phyloP scores from a whole-genome alignment of 2,797 vertebrate species.

The Periophthalmus magnuspinnatus region DNA sequence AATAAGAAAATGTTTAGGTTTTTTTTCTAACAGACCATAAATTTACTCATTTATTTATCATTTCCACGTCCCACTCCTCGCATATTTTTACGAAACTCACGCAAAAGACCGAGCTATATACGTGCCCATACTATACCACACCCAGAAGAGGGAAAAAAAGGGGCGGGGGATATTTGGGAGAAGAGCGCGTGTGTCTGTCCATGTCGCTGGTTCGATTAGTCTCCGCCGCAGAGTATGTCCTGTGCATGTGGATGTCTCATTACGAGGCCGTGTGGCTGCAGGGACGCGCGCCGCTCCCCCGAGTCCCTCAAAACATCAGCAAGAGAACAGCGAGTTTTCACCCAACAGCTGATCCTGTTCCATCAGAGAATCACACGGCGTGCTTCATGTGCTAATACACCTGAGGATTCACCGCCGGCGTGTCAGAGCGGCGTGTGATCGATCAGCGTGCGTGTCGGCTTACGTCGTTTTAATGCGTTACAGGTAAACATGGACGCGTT shows the following conservation, averaged over 20 bases:
- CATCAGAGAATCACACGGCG: conserved; percentile 48
- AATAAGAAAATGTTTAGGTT: not conserved
- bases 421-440: conserved; percentile 35
- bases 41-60: no score
- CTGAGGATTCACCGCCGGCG: conserved; percentile 35
- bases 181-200: conserved; percentile 64
- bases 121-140: conserved; percentile 21
- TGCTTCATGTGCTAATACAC: conserved; percentile 40
- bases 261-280: conserved; percentile 64
- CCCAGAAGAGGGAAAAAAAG: conserved; percentile 26
- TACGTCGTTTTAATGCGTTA: conserved; percentile 8
- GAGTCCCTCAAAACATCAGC: conserved; percentile 75
- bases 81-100: no score
- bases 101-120: no score
- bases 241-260: conserved; percentile 76
- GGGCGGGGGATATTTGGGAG: conserved; percentile 1
- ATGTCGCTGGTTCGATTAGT: conserved; percentile 77
- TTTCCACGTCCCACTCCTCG: no score
- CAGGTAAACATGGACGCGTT: conserved; percentile 14
- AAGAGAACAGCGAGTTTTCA: conserved; percentile 70
- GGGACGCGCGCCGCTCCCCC: conserved; percentile 68
- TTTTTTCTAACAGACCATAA: no score
- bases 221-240: conserved; percentile 57
- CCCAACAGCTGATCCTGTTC: conserved; percentile 58
- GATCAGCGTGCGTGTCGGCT: conserved; percentile 15